These are phyloP conservation scores for Norana najaformis DNA, from an alignment of 2,888 invertebrate species.

Conservation along the genomic window DNA sequence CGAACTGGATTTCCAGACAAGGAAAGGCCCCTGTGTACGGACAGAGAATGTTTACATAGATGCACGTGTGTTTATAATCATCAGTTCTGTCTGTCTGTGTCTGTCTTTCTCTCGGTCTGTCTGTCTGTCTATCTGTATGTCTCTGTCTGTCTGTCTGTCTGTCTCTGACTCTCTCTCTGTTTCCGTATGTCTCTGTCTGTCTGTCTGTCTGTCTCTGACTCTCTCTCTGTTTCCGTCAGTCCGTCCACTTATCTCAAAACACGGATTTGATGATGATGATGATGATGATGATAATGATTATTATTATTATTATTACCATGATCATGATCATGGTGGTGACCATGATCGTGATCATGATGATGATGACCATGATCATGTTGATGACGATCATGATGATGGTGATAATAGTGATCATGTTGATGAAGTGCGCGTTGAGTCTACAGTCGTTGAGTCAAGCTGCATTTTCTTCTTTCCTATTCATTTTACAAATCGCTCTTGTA, in stretches of 20 bases:
- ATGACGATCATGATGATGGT: constrained; percentile 37
- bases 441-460: not conserved
- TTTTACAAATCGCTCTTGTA: too few species aligned
- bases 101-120: not conserved
- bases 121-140: not conserved
- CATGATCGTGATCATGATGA: not conserved
- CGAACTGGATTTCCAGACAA: constrained; percentile 43
- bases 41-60: not conserved
- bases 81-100: not conserved
- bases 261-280: not conserved
- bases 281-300: too few species aligned
- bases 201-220: not conserved
- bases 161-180: not conserved
- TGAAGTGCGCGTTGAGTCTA: not conserved
- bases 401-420: constrained; percentile 34
- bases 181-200: not conserved
- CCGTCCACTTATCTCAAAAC: not conserved
- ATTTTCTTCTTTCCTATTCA: too few species aligned
- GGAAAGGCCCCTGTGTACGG: constrained; percentile 41
- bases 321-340: not conserved
- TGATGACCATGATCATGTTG: constrained; percentile 23
- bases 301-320: not conserved
- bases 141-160: not conserved
- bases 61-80: not conserved
- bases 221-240: too few species aligned